Base-by-base conservation (phyloP, 2,113 vertebrate species). In the Colinus virginianus region DNA sequence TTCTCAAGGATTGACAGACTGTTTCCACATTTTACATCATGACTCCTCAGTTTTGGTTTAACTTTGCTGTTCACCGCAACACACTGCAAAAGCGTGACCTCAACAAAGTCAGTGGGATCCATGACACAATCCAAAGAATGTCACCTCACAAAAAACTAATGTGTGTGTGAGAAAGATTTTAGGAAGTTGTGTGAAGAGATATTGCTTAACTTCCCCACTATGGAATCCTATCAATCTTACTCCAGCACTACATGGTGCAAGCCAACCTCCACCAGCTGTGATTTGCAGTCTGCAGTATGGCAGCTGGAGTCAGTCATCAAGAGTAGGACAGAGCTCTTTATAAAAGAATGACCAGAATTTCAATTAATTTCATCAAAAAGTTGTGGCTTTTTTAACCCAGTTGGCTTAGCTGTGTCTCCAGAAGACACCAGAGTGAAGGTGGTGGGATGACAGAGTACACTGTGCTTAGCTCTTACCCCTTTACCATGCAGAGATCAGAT, bases 211-310 rank as follows among this genome's bases (percentile, higher is more conserved):
- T 75, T 79, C 15, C 26, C 53, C 42, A 5, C 22, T 40, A 2
- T 2, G 20, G 22, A 45, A 40, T 30, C 14, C 7, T 21, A 3
- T 51, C 28, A 55, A 64, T 79, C 1, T 11, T 18, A 5, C 56
- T 58, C 7, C 68, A 46, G 28, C 30, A 5, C 2, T 11, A 3
- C 0, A 1, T 26, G 36, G 7, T 12, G 34, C 28, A 11, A 56
- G 51, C 4, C 48, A 40, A 59, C 28, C 26, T n/a, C 36, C 22
- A 18, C 9, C 42, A 25, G 11, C 30, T 36, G 4, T 3, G 28
- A 38, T 56, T 59, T 79, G 49, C 21, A 20, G 10, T 3, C 36
- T 26, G 16, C 40, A 66, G 22, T 32, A 51, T 32, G 23, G 64
- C 64, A 58, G n/a, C 23, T 0, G 0, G 30, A 36, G 28, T 6